A percentile compares a stretch with the other conserved stretches of the same genome.
These are phyloP conservation scores for Pemphigus obesinymphae DNA, from an alignment of 1,140 invertebrate genomes.

Conservation along the genomic window DNA sequence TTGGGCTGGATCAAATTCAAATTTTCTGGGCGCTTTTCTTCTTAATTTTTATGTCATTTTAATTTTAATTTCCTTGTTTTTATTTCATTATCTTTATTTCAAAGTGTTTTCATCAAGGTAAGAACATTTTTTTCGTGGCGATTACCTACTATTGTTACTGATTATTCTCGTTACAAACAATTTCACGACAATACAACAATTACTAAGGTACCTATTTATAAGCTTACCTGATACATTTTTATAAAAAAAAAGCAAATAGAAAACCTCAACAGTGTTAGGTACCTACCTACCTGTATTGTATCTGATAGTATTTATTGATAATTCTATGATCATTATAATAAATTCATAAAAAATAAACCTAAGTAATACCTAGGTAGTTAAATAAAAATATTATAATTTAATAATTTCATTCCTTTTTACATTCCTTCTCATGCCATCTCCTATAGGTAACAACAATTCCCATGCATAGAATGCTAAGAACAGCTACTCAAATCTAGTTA, in stretches of 20 bases:
- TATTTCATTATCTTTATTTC: not conserved
- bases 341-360: too few relatives aligned
- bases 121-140: not conserved
- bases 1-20: slow-evolving; percentile 44
- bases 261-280: not conserved
- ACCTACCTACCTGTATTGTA: not conserved
- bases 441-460: too few relatives aligned
- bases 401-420: too few relatives aligned
- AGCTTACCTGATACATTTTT: too few relatives aligned
- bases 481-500: too few relatives aligned
- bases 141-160: not conserved
- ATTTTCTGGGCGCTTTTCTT: slow-evolving; percentile 1
- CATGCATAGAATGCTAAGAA: too few relatives aligned
- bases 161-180: not conserved
- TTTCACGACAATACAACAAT: not conserved
- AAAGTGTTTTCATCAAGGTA: slow-evolving; percentile 11
- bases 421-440: too few relatives aligned
- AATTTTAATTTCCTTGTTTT: slow-evolving; percentile 3
- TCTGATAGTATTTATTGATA: not conserved
- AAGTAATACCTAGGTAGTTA: too few relatives aligned
- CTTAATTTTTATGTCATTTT: not conserved
- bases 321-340: too few relatives aligned
- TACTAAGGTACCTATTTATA: too few relatives aligned
- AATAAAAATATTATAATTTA: too few relatives aligned
- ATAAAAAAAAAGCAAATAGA: not conserved